phyloP scores from a whole-genome alignment of 2,888 invertebrate genomes.

The Lasius fuliginosus region DNA sequence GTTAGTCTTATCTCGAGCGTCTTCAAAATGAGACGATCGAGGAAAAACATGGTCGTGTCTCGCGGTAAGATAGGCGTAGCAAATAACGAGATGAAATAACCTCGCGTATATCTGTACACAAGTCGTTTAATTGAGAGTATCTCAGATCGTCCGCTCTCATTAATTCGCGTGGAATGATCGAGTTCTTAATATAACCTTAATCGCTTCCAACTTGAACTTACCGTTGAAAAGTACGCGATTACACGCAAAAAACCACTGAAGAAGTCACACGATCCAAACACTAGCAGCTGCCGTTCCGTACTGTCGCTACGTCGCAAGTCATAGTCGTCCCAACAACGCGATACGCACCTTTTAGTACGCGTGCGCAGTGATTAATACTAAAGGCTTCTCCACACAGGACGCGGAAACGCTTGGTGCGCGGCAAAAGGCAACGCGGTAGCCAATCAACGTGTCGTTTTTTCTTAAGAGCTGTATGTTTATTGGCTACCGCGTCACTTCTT shows the following conservation, averaged over 20 bases:
- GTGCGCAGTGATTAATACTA: not conserved
- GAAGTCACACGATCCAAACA: not conserved
- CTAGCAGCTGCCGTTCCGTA: not conserved
- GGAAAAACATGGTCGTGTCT: not conserved
- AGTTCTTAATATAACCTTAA: not conserved
- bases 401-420: too few species aligned
- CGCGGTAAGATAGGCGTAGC: not conserved
- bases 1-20: too few species aligned
- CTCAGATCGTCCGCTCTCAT: not conserved
- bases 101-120: not conserved
- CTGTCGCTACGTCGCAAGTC: conserved; percentile 31
- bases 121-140: not conserved
- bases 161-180: not conserved
- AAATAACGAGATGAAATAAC: not conserved
- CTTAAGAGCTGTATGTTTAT: too few species aligned
- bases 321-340: not conserved
- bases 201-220: conserved; percentile 14
- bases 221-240: not conserved
- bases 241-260: not conserved
- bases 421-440: too few species aligned
- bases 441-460: too few species aligned
- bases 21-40: not conserved
- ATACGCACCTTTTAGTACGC: not conserved
- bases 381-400: too few species aligned
- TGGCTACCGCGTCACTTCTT: too few species aligned